Percentiles rank a stretch among this genome's conserved stretches.
Conservation (phyloP, 2,888 invertebrate genomes). For the Deroplatys truncata region DNA sequence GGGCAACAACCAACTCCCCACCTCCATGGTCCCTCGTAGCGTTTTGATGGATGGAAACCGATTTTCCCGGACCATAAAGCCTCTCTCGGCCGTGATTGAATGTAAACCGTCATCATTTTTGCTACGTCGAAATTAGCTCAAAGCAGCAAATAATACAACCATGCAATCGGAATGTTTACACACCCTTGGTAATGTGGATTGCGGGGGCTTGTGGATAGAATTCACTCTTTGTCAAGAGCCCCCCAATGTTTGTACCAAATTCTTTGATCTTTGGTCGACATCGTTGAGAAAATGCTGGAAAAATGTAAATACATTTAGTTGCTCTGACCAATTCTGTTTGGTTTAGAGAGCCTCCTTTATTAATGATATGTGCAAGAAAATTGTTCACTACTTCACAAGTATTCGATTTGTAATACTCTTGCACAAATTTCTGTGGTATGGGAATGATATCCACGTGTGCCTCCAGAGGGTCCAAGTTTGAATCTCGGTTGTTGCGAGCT, state of each 20-base stretch:
- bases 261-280: neutral
- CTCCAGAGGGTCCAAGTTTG: too few species aligned
- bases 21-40: neutral
- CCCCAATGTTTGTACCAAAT: neutral
- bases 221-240: neutral
- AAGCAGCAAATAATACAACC: neutral
- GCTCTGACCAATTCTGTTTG: neutral
- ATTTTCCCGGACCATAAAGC: neutral
- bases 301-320: neutral
- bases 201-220: neutral
- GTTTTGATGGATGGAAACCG: neutral
- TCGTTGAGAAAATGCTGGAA: neutral
- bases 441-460: too few species aligned
- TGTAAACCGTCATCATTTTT: neutral
- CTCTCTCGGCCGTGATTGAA: neutral
- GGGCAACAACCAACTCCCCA: neutral
- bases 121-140: neutral
- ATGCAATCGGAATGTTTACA: neutral
- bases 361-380: neutral
- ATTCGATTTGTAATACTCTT: too few species aligned
- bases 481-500: too few species aligned
- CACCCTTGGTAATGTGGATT: neutral
- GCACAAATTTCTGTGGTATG: too few species aligned
- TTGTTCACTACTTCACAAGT: too few species aligned
- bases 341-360: neutral